Percentiles rank a stretch among this genome's conserved stretches.
These are phyloP conservation scores for Herminia tarsipennalis DNA, from an alignment of 2,888 invertebrate species.

Conservation along the genomic window DNA sequence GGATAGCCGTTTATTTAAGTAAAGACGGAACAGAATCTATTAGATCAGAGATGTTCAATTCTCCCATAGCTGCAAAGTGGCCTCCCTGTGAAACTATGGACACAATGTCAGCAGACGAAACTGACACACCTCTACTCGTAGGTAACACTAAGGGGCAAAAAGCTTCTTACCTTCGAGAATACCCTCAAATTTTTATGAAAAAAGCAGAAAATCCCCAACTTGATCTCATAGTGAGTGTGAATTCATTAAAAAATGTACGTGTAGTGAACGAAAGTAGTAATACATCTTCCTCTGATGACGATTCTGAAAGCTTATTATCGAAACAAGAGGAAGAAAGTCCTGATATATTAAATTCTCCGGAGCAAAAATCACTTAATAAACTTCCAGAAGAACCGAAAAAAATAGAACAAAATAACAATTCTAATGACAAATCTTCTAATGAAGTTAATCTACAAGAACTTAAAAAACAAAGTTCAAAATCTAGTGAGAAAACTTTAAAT, in stretches of 20 bases:
- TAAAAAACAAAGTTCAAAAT: neutral
- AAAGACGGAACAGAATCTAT: constrained; percentile 48
- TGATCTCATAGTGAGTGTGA: constrained; percentile 9
- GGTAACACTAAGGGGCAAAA: constrained; percentile 59
- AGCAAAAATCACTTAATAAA: no score
- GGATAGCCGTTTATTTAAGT: constrained; percentile 63
- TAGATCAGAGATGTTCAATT: constrained; percentile 40
- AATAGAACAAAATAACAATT: neutral
- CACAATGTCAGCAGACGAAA: constrained; percentile 50
- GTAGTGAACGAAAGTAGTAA: no score
- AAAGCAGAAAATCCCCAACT: constrained; percentile 51
- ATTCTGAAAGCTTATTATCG: no score
- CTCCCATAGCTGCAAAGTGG: constrained; percentile 25
- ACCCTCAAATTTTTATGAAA: constrained; percentile 77
- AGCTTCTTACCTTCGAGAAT: constrained; percentile 71
- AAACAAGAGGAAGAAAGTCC: no score
- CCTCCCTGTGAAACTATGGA: constrained; percentile 36
- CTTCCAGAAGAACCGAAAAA: neutral
- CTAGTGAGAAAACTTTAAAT: neutral
- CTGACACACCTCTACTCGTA: constrained; percentile 64
- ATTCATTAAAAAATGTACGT: neutral
- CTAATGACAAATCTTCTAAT: neutral
- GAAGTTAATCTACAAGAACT: neutral
- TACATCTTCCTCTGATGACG: no score
- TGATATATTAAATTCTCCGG: no score